These are phyloP conservation scores for Pseudoatta argentina DNA, from an alignment of 1,140 invertebrate species.

Conservation along the genomic window DNA sequence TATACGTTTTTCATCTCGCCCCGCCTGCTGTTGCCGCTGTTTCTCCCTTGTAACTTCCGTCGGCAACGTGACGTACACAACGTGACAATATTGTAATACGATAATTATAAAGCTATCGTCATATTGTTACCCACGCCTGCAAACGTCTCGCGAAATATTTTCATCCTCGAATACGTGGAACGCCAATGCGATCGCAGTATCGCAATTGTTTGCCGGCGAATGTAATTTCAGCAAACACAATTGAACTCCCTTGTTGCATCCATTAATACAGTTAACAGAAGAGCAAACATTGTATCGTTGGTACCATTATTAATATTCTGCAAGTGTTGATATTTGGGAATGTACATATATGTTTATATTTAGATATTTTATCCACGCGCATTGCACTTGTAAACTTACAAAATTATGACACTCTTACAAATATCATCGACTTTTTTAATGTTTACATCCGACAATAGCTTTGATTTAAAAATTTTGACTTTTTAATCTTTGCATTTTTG, in stretches of 20 bases:
- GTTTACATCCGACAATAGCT: conserved; percentile 8
- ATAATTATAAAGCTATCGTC: conserved; percentile 54
- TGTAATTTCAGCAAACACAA: conserved; percentile 61
- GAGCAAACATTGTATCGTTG: conserved; percentile 42
- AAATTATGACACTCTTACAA: conserved; percentile 29
- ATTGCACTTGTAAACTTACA: conserved; percentile 31
- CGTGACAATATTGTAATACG: conserved; percentile 30
- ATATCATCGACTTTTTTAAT: not conserved
- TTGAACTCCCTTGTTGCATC: conserved; percentile 49
- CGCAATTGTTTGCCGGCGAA: conserved; percentile 50
- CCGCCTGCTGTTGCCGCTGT: not conserved
- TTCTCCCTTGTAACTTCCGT: conserved; percentile 37
- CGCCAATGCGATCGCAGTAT: conserved; percentile 19
- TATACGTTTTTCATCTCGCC: conserved; percentile 1
- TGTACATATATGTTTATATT: conserved; percentile 23
- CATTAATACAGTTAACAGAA: conserved; percentile 54
- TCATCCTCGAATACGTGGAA: conserved; percentile 10
- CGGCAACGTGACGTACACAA: conserved; percentile 13
- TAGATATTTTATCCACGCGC: conserved; percentile 8
- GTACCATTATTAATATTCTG: conserved; percentile 55
- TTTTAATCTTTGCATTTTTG: not conserved
- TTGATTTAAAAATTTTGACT: conserved; percentile 17
- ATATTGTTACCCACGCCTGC: not conserved
- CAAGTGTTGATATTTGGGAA: conserved; percentile 34
- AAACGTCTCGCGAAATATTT: conserved; percentile 48